Evolutionary conservation across 2,113 vertebrate genomes (phyloP).

Genomic region (Setophaga petechia): DNA sequence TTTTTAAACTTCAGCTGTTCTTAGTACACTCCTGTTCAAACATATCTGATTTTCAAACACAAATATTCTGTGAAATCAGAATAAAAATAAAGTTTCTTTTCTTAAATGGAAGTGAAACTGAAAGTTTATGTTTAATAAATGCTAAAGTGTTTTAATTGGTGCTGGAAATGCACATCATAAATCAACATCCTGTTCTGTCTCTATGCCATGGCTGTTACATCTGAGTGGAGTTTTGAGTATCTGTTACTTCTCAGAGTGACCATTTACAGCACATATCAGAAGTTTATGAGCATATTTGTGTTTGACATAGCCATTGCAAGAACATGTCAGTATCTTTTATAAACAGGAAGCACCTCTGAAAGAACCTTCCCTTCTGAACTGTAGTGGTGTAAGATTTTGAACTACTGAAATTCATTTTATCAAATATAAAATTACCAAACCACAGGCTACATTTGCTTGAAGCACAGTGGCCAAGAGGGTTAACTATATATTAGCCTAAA

Average conservation of each 20-base stretch:
- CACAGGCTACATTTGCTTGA: not conserved
- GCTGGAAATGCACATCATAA: not conserved
- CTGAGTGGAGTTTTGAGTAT: not conserved
- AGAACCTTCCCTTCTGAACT: not conserved
- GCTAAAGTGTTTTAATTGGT: not conserved
- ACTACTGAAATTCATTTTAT: not conserved
- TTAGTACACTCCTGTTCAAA: not conserved
- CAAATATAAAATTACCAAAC: not conserved
- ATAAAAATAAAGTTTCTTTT: not conserved
- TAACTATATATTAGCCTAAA: not conserved
- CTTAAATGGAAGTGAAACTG: not conserved
- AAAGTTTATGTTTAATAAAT: not conserved
- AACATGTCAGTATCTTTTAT: not conserved
- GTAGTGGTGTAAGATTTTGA: not conserved
- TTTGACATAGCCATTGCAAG: not conserved
- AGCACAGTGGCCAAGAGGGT: not conserved
- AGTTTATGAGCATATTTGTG: not conserved
- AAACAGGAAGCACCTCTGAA: not conserved
- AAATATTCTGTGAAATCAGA: not conserved
- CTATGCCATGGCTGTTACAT: not conserved
- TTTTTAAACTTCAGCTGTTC: not conserved
- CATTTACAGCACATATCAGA: not conserved
- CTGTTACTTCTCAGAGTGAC: not conserved
- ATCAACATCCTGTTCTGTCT: not conserved
- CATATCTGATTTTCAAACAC: not conserved